A percentile compares a stretch with the other conserved stretches of the same genome.
Evolutionary conservation across 1,140 invertebrate genomes (phyloP).

Genomic region (Teleopsis dalmanni): DNA sequence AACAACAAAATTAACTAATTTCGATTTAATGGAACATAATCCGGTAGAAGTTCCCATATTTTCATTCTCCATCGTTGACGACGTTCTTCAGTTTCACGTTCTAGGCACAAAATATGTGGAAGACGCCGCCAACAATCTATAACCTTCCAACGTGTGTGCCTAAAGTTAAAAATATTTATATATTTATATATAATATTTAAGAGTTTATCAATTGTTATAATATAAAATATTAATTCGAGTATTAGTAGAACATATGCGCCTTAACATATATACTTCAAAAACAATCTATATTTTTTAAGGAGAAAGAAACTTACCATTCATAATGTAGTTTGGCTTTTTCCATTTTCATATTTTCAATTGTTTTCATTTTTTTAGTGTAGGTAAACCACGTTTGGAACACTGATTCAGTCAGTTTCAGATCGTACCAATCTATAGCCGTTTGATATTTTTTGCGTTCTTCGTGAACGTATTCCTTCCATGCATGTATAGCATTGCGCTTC

Average conservation of each 20-base stretch:
- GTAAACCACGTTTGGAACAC: conserved; percentile 49
- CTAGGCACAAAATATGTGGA: conserved; percentile 52
- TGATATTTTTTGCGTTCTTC: conserved; percentile 47
- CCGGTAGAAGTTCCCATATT: conserved; percentile 57
- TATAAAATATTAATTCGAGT: neutral
- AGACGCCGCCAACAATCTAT: conserved; percentile 55
- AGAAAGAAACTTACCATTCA: conserved; percentile 48
- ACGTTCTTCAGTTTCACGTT: conserved; percentile 55
- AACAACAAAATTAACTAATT: conserved; percentile 5
- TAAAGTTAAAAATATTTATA: conserved; percentile 25
- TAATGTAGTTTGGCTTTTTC: conserved; percentile 49
- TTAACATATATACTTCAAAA: neutral
- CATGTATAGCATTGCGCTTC: conserved; percentile 35
- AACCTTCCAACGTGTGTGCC: conserved; percentile 52
- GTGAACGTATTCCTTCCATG: conserved; percentile 44
- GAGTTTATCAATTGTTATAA: neutral
- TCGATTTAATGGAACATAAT: conserved; percentile 49
- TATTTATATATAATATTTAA: neutral
- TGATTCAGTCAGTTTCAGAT: conserved; percentile 48
- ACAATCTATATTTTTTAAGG: too few species aligned
- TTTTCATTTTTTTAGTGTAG: conserved; percentile 42
- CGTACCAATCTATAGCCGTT: conserved; percentile 56
- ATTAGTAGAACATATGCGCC: conserved; percentile 1
- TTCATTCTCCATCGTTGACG: conserved; percentile 58
- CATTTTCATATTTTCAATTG: conserved; percentile 46